Percentiles rank a stretch among this genome's conserved stretches.
phyloP scores from a whole-genome alignment of 2,888 invertebrate species.

The Rapana venosa region DNA sequence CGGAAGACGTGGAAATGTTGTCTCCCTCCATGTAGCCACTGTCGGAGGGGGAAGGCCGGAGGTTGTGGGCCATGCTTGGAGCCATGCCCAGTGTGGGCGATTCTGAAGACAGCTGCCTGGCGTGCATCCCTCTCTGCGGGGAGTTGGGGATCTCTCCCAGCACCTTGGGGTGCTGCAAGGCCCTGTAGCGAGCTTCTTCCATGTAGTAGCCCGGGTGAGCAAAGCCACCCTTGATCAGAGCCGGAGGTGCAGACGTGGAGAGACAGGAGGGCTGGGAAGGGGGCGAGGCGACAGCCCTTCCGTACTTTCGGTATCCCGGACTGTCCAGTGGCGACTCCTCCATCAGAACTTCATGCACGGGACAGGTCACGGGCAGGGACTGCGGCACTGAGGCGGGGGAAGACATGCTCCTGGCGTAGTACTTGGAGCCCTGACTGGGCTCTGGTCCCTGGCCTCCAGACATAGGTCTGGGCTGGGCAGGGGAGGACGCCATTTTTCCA shows the following conservation, averaged over 20 bases:
- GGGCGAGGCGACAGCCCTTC: neutral
- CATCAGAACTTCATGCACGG: neutral
- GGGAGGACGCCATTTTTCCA: conserved; percentile 20
- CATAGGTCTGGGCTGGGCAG: conserved; percentile 6
- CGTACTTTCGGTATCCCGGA: neutral
- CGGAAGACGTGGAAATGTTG: conserved; percentile 35
- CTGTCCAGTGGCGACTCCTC: neutral
- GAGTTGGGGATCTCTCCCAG: conserved; percentile 32
- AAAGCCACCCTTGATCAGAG: conserved; percentile 14
- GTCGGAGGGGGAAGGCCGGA: conserved; percentile 53
- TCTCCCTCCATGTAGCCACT: conserved; percentile 44
- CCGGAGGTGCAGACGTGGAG: conserved; percentile 26
- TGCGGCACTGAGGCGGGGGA: conserved; percentile 1
- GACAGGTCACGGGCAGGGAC: conserved; percentile 12
- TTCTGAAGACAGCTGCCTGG: conserved; percentile 41
- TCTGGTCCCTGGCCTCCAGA: neutral
- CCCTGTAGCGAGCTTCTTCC: neutral
- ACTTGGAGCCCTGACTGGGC: neutral
- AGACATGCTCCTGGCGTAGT: conserved; percentile 9
- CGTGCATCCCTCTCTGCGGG: conserved; percentile 46
- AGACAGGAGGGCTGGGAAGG: neutral
- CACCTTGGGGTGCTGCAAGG: conserved; percentile 25
- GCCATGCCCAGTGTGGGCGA: conserved; percentile 41
- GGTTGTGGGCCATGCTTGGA: conserved; percentile 42
- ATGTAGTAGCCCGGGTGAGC: conserved; percentile 20